phyloP scores from a whole-genome alignment of 2,797 vertebrate genomes.

The Gymnocypris eckloni region DNA sequence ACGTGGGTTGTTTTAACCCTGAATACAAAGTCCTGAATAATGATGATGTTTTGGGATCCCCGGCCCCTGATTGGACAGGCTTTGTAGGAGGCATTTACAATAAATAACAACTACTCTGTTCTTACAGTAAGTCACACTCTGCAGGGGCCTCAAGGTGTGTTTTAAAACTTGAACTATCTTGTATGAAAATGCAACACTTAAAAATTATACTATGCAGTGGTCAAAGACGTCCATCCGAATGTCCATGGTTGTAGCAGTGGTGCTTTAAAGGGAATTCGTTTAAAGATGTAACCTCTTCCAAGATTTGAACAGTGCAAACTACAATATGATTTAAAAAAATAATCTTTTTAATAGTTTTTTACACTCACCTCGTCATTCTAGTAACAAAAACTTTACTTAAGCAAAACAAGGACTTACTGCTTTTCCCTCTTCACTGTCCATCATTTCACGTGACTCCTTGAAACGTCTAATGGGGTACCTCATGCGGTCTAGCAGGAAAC shows the following conservation, averaged over 20 bases:
- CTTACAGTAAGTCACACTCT: background rate
- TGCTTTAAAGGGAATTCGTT: no score
- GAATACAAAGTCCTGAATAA: background rate
- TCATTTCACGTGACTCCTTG: conserved; percentile 80
- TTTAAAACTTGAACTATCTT: background rate
- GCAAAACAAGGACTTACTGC: conserved; percentile 69
- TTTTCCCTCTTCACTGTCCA: conserved; percentile 77
- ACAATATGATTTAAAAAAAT: no score
- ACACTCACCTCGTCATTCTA: background rate
- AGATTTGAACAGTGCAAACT: no score
- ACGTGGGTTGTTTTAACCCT: background rate
- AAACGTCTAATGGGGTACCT: conserved; percentile 84
- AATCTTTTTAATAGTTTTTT: no score
- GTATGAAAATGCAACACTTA: background rate
- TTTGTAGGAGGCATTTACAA: background rate
- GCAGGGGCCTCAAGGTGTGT: background rate
- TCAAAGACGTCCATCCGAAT: background rate
- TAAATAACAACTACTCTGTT: background rate
- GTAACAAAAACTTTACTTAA: background rate
- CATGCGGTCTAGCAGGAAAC: conserved; percentile 82
- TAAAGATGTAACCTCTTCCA: no score
- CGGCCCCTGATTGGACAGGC: background rate
- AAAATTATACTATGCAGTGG: background rate
- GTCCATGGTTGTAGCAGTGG: no score
- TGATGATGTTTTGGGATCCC: background rate